Evolutionary conservation across 2,888 invertebrate species (phyloP), one percentile per base, ranked within the genome.

Genomic region (Altica lythri): DNA sequence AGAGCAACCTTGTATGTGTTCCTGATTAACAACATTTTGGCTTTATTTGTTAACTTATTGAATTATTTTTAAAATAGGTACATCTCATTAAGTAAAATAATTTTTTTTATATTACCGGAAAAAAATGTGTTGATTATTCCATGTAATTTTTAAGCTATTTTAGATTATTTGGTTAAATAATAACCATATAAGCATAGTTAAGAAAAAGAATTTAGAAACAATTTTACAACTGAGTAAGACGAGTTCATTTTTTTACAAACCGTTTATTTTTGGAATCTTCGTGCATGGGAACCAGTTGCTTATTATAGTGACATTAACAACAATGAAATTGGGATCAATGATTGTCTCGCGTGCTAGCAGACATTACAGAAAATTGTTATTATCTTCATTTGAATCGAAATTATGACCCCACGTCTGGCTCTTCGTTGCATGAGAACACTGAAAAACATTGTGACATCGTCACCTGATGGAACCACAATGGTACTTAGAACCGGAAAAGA

Each of bases 231-330:
- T n/a, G n/a, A n/a, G n/a, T n/a, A n/a, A n/a, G n/a, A n/a, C 38
- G 8, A 12, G n/a, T 19, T 19, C 9, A 4, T 22, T 22, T 42
- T 12, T 13, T 10, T 42, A 4, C n/a, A 42, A 42, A 25, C 13
- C 10, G 25, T 19, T 4, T 30, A 12, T 13, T 14, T 35, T 14
- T 17, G 35, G 13, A 18, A 37, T n/a, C 6, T 35, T 17, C 19
- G 18, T 25, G 40, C 25, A 12, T 40, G 40, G 14, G 40, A 40
- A 40, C 22, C 22, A 40, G 40, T 40, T 38, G 29, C 29, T 48
- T 27, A 48, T 48, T 40, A 49, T 49, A 49, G 49, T 42, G 49
- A 49, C 40, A 49, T 49, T 49, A 49, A 49, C 49, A 49, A 49
- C 49, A 49, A 49, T 49, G 49, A 29, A 49, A 40, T 49, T 19